Evolutionary conservation across 2,797 vertebrate genomes (phyloP), one percentile per base, ranked within the genome.

Genomic region (Takifugu ocellatus): DNA sequence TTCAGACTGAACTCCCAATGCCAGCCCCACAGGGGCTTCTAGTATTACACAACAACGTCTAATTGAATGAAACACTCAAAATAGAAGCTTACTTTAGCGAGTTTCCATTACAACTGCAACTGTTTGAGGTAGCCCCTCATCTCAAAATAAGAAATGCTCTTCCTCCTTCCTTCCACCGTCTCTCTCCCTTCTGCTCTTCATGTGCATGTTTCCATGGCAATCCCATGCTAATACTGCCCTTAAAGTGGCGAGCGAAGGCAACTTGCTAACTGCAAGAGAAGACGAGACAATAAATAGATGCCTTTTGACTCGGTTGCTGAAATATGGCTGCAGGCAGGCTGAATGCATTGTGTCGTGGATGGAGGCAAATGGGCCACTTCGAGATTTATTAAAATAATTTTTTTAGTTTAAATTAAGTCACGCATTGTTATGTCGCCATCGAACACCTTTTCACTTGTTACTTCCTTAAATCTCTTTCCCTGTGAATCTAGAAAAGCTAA

Each of bases 151-250:
- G 44, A n/a, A 46, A 21, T n/a, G 9, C 45, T 62, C 25, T 64
- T 55, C 54, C 53, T 54, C 10, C 25, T 49, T 68, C 65, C 24
- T 49, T 68, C 65, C 24, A 44, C 61, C 36, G 3, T 46, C 44
- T 46, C 17, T 62, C 25, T 63, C 55, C 54, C 54, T 61, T 63
- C 51, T 68, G 33, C 53, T 51, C 29, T 61, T 21, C 54, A 63
- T 82, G 70, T 57, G 64, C 72, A 71, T 27, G 84, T 90, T 82
- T 51, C 86, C 82, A 88, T 86, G 85, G 77, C 56, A 62, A 87
- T 69, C 26, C 48, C 56, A 72, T 75, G 75, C 60, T 67, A 81
- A 78, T 75, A 58, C 59, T 66, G 50, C 55, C 63, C 51, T 54
- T 48, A 27, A 60, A 70, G 62, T 63, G 59, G 45, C 55, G 36